These are phyloP conservation scores for Drosophila tristis DNA, from an alignment of 1,140 invertebrate species.

Conservation along the genomic window DNA sequence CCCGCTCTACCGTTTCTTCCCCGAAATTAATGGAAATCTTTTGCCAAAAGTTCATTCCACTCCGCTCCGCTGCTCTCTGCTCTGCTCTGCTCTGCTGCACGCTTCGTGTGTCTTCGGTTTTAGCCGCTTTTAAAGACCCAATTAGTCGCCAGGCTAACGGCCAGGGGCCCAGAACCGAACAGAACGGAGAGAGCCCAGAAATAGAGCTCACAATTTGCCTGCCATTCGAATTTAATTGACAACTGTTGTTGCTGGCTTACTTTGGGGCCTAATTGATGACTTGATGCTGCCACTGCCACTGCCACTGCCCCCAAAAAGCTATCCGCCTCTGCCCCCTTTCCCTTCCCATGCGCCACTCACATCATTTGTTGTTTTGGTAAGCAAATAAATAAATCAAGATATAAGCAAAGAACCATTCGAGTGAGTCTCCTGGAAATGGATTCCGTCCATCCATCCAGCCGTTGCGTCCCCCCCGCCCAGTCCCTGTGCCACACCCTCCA, in stretches of 20 bases:
- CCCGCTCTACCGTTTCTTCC: constrained; percentile 23
- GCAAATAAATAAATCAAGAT: constrained; percentile 52
- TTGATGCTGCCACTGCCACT: constrained; percentile 16
- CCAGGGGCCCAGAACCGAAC: constrained; percentile 38
- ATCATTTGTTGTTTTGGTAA: constrained; percentile 22
- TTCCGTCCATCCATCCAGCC: constrained; percentile 33
- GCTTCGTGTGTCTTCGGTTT: constrained; percentile 6
- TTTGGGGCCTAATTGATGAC: constrained; percentile 58
- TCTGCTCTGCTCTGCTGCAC: too few species aligned
- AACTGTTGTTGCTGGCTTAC: constrained; percentile 49
- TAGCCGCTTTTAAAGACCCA: constrained; percentile 49
- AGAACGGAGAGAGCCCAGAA: not conserved
- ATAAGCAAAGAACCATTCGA: constrained; percentile 31
- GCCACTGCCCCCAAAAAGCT: not conserved
- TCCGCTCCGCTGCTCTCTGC: not conserved
- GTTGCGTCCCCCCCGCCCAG: constrained; percentile 23
- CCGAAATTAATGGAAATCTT: constrained; percentile 62
- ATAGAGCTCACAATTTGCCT: constrained; percentile 35
- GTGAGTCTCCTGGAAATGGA: constrained; percentile 25
- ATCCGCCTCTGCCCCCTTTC: too few species aligned
- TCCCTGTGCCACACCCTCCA: too few species aligned
- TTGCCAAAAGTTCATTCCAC: constrained; percentile 56
- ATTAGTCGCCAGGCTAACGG: constrained; percentile 64
- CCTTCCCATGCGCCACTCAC: not conserved
- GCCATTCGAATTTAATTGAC: constrained; percentile 70